Percentiles rank a stretch among this genome's conserved stretches.
These are phyloP conservation scores for Odontamblyopus rebecca DNA, from an alignment of 2,797 vertebrate species.

Conservation along the genomic window DNA sequence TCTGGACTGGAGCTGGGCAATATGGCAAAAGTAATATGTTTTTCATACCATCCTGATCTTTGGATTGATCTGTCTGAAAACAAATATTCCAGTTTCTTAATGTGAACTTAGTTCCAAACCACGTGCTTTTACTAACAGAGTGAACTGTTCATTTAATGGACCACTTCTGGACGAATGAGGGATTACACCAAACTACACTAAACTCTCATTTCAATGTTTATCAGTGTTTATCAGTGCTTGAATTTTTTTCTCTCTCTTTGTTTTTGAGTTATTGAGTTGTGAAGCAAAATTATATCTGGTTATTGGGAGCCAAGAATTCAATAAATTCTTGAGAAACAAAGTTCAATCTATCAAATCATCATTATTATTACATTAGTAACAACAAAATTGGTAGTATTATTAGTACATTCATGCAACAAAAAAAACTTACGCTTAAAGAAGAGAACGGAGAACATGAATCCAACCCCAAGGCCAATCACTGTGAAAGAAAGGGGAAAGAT, in stretches of 20 bases:
- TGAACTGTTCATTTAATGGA: neutral
- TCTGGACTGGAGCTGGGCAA: neutral
- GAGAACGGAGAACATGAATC: conserved; percentile 86
- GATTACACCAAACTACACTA: too few relatives aligned
- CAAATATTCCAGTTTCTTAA: too few relatives aligned
- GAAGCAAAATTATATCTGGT: neutral
- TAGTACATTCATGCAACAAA: neutral
- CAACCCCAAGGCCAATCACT: conserved; percentile 88
- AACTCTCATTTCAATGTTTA: neutral
- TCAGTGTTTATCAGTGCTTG: neutral
- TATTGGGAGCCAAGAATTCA: neutral
- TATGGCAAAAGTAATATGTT: neutral
- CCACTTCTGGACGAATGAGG: too few relatives aligned
- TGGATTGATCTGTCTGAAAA: too few relatives aligned
- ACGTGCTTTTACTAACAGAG: neutral
- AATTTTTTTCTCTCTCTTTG: neutral
- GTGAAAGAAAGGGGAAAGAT: conserved; percentile 33
- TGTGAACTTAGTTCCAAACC: neutral
- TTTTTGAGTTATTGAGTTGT: neutral
- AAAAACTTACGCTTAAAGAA: conserved; percentile 90
- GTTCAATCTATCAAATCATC: neutral
- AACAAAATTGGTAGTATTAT: too few relatives aligned
- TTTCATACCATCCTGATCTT: too few relatives aligned
- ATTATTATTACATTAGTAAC: neutral
- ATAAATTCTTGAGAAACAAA: neutral